Base-by-base conservation (phyloP, 1,140 invertebrate genomes). In the Mactra quadrangularis region DNA sequence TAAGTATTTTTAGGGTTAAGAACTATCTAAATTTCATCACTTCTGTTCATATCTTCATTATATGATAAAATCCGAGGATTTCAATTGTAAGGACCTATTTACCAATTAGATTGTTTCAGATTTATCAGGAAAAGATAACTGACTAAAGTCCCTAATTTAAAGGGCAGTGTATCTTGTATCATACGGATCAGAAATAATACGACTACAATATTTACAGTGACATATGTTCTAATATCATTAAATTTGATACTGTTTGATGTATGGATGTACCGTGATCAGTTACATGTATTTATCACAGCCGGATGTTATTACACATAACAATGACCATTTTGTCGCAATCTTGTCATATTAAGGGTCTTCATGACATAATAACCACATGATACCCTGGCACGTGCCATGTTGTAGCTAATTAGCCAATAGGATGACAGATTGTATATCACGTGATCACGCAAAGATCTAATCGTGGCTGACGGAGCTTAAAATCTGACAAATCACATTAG, bases 401-500 rank as follows among this genome's bases (percentile, higher is more conserved):
- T 41, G 33, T 25, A 27, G 62, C 35, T 66, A 22, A 45, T 66
- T 50, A 11, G 64, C 19, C 41, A 50, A 47, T n/a, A 6, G 45
- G 64, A 68, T 25, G 38, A 68, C 64, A 68, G 64, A 68, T 68
- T 68, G 64, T 31, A 15, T 50, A 31, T 50, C 15, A 33, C 7
- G 27, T 4, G 27, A 38, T 3, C 33, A 68, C 1, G 1, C 15
- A 6, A 41, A 15, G 38, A 41, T 6, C 22, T 68, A 50, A 68
- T 68, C 31, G 45, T 17, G 45, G n/a, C 31, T 22, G 64, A 68
- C 25, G 41, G 64, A 50, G 19, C 64, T 31, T 38, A 68, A 68
- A 50, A 47, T 68, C 47, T 68, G 64, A 68, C 64, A 68, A 38
- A 68, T 68, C 45, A 50, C 27, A 41, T 68, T 68, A 68, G 45